Evolutionary conservation across 1,140 invertebrate species (phyloP), one percentile per base, ranked within the genome.

Genomic region (Augochlora pura): DNA sequence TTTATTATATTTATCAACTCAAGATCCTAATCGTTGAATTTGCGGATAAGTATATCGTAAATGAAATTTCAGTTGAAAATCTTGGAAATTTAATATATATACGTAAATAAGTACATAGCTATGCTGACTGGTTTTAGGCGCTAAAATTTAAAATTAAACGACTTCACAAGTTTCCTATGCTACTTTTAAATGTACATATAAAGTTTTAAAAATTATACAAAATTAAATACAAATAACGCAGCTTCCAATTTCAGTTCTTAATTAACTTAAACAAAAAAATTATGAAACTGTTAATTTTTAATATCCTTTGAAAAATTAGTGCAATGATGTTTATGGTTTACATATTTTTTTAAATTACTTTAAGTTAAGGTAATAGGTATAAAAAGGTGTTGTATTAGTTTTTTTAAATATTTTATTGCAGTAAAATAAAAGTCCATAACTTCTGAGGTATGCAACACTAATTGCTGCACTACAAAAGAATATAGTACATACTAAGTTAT

Each of bases 391-490:
- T 63, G 21, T 42, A 18, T 32, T 63, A 25, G n/a, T 63, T 46
- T 8, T 73, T 38, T 73, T 79, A 46, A 78, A 73, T 39, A 49
- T 66, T 79, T 79, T 59, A 79, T 73, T 73, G 59, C 66, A 73
- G 59, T 66, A 59, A 42, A 14, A 62, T 60, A 65, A 23, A 78
- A 72, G 39, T 65, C 65, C 32, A 6, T 59, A 72, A 65, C 52
- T 21, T 73, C n/a, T 66, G 5, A 25, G 14, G 23, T 60, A 38
- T 18, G 32, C 63, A 42, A 59, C 54, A 72, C 7, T 72, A 65
- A 49, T 73, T 38, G 49, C 14, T 73, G 23, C 46, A 57, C 27
- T 73, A 66, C 32, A 74, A 70, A 49, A 77, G 32, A 38, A 66
- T 79, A 79, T 54, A 63, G 27, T 63, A 79, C n/a, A 66, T 73